Conservation (phyloP, 1,140 invertebrate species). For the Rhopalosiphum maidis region DNA sequence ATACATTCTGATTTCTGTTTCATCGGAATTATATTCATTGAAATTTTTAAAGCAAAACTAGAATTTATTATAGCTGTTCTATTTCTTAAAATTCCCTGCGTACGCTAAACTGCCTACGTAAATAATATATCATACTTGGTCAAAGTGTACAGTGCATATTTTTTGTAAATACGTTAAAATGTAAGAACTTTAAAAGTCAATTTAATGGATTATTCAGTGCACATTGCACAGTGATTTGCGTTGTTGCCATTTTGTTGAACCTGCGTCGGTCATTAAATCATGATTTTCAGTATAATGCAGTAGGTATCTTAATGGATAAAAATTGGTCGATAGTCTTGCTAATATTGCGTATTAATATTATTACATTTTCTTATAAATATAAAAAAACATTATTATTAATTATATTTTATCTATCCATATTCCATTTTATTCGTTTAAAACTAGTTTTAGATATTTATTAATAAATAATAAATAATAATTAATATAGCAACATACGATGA, state of each 20-base stretch:
- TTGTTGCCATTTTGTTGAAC: constrained; percentile 31
- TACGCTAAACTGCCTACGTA: neutral
- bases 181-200: neutral
- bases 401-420: neutral
- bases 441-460: neutral
- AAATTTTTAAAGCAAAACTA: neutral
- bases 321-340: neutral
- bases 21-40: neutral
- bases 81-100: neutral
- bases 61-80: neutral
- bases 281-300: neutral
- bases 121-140: neutral
- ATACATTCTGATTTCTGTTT: neutral
- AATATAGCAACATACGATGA: neutral
- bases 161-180: neutral
- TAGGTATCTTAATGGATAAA: neutral
- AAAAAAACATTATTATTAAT: neutral
- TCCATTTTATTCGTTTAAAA: neutral
- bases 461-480: neutral
- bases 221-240: neutral
- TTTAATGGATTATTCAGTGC: constrained; percentile 1
- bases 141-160: neutral
- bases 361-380: neutral
- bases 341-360: neutral
- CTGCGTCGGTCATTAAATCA: neutral